Evolutionary conservation across 2,888 invertebrate genomes (phyloP), one percentile per base, ranked within the genome.

Genomic region (Melanostoma scalare): DNA sequence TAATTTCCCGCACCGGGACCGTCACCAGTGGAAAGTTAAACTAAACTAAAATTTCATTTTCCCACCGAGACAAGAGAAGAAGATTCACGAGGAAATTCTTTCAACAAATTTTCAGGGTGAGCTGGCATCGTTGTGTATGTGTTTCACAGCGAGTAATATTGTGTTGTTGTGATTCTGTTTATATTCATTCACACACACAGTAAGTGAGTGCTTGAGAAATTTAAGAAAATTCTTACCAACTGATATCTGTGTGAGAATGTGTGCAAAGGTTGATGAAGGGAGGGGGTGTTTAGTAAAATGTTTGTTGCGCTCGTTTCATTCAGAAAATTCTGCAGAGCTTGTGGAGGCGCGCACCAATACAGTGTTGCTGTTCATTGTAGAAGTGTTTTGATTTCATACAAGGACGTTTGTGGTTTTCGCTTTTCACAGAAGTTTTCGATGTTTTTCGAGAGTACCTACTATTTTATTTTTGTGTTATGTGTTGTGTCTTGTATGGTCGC

Each of bases 51-150:
- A 60, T 79, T 84, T 84, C 60, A 67, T 78, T 84, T 79, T 74
- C 77, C 53, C 74, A 63, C 56, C 65, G 65, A 71, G 69, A 69
- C 50, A 55, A 63, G 67, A 53, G 46, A 10, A 77, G 35, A 46
- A 73, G 67, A 79, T 76, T 71, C 84, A 79, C 79, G 79, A 84
- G 84, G 84, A 84, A 84, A 84, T 78, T 77, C 73, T 73, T 84
- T 78, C 67, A 61, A 65, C 67, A 6, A 68, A 58, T 77, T 78
- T 79, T 84, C 79, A 78, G 84, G 75, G 84, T 84, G 84, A 84
- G 50, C 69, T 67, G 52, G 35, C 20, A 6, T 72, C 50, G 6
- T 50, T 60, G 65, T 68, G 42, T 65, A 42, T 50, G 69, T 38
- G 63, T 48, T 58, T 38, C 50, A 20, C 33, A 35, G 9, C 61